These are phyloP conservation scores for Pachyseris speciosa DNA, from an alignment of 64 coral and sea anemone genomes.

Conservation along the genomic window DNA sequence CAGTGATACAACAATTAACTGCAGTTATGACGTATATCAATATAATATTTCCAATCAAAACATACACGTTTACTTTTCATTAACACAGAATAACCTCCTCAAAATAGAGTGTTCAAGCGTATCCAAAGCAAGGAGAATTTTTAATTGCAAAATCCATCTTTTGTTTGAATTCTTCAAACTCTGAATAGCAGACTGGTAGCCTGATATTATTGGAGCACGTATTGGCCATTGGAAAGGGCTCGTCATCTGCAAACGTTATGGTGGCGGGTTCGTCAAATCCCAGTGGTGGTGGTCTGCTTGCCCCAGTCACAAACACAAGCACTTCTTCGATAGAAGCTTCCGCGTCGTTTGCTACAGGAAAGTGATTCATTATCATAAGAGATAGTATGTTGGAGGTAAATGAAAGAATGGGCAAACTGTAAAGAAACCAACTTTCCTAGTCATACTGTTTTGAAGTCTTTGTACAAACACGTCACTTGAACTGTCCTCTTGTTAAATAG, in stretches of 20 bases:
- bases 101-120: background rate
- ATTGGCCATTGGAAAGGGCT: background rate
- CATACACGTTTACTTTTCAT: too few relatives aligned
- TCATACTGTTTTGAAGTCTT: too few relatives aligned
- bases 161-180: slow-evolving; percentile 1
- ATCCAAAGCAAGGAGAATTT: slow-evolving; percentile 7
- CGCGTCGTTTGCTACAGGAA: too few relatives aligned
- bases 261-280: too few relatives aligned
- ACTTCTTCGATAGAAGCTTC: too few relatives aligned
- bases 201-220: background rate
- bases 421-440: too few relatives aligned
- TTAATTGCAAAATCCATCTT: slow-evolving; percentile 1
- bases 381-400: too few relatives aligned
- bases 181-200: background rate
- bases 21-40: background rate
- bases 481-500: too few relatives aligned
- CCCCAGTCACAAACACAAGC: background rate
- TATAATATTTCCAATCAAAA: background rate
- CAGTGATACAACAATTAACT: slow-evolving; percentile 7
- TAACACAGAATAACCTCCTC: too few relatives aligned
- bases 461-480: too few relatives aligned
- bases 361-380: too few relatives aligned
- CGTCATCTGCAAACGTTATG: background rate
- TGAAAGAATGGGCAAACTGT: too few relatives aligned
- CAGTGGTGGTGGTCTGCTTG: background rate